Evolutionary conservation across 2,888 invertebrate genomes (phyloP).

Genomic region (Drosophila kokeensis): DNA sequence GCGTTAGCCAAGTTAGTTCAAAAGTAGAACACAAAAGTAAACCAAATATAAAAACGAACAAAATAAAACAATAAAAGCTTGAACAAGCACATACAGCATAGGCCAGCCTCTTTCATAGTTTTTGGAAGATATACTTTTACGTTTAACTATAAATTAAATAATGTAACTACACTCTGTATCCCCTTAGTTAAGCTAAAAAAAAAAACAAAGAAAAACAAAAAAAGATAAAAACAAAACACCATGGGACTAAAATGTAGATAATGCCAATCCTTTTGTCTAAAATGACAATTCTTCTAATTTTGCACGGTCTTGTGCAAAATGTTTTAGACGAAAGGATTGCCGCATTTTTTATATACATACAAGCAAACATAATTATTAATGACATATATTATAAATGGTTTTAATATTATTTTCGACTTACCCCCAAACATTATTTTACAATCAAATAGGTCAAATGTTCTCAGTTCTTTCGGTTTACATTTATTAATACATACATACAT

Average conservation of each 20-base stretch:
- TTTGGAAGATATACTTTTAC: slow-evolving; percentile 21
- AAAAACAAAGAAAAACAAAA: slow-evolving; percentile 31
- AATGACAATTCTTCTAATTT: slow-evolving; percentile 74
- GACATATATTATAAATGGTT: slow-evolving; percentile 28
- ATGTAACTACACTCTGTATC: slow-evolving; percentile 85
- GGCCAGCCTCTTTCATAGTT: slow-evolving; percentile 21
- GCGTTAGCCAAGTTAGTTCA: slow-evolving; percentile 31
- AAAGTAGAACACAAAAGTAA: slow-evolving; percentile 25
- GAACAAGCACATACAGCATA: slow-evolving; percentile 8
- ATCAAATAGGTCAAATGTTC: slow-evolving; percentile 48
- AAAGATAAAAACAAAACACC: slow-evolving; percentile 23
- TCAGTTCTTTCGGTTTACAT: slow-evolving; percentile 53
- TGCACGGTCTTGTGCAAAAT: slow-evolving; percentile 57
- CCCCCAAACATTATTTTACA: slow-evolving; percentile 37
- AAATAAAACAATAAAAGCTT: slow-evolving; percentile 12
- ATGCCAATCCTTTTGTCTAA: slow-evolving; percentile 84
- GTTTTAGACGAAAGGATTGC: slow-evolving; percentile 84
- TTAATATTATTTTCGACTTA: slow-evolving; percentile 44
- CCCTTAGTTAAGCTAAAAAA: slow-evolving; percentile 77
- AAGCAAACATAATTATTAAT: slow-evolving; percentile 35
- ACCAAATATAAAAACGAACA: slow-evolving; percentile 18
- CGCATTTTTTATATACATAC: slow-evolving; percentile 73
- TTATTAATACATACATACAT: slow-evolving; percentile 1
- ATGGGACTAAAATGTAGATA: slow-evolving; percentile 70
- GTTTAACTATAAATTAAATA: slow-evolving; percentile 54